Evolutionary conservation across 2,888 invertebrate species (phyloP).

Genomic region (Unio pictorum): DNA sequence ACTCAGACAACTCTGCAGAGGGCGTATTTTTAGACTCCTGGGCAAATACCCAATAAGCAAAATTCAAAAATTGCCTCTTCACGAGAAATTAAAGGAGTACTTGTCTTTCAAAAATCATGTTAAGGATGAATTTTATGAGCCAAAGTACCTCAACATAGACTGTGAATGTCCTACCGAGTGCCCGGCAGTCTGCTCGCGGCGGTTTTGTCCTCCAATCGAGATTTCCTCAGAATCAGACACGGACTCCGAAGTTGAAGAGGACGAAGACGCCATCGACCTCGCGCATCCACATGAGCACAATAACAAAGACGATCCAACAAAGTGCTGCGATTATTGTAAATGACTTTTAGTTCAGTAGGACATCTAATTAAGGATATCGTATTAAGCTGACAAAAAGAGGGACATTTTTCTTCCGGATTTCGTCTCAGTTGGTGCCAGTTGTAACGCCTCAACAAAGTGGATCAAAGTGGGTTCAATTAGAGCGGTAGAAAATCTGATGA

Average conservation of each 20-base stretch:
- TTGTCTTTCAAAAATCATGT: slow-evolving; percentile 52
- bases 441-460: too few relatives aligned
- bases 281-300: neutral
- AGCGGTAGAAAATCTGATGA: too few relatives aligned
- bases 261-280: slow-evolving; percentile 11
- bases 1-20: slow-evolving; percentile 49
- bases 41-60: slow-evolving; percentile 52
- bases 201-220: slow-evolving; percentile 59
- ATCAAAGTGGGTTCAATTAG: too few relatives aligned
- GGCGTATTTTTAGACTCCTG: slow-evolving; percentile 46
- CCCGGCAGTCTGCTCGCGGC: slow-evolving; percentile 44
- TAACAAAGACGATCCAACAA: slow-evolving; percentile 9
- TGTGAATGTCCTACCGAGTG: slow-evolving; percentile 64
- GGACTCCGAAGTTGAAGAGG: slow-evolving; percentile 39
- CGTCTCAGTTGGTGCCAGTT: too few relatives aligned
- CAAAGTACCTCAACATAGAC: slow-evolving; percentile 35
- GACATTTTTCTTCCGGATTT: too few relatives aligned
- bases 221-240: slow-evolving; percentile 53
- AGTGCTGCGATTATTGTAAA: slow-evolving; percentile 29
- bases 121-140: slow-evolving; percentile 46
- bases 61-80: slow-evolving; percentile 48
- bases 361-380: too few relatives aligned
- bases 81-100: slow-evolving; percentile 46
- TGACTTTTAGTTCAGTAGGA: slow-evolving; percentile 2
- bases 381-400: too few relatives aligned